These are phyloP conservation scores for Blastobasis lacticolella DNA, from an alignment of 2,888 invertebrate species.

Conservation along the genomic window DNA sequence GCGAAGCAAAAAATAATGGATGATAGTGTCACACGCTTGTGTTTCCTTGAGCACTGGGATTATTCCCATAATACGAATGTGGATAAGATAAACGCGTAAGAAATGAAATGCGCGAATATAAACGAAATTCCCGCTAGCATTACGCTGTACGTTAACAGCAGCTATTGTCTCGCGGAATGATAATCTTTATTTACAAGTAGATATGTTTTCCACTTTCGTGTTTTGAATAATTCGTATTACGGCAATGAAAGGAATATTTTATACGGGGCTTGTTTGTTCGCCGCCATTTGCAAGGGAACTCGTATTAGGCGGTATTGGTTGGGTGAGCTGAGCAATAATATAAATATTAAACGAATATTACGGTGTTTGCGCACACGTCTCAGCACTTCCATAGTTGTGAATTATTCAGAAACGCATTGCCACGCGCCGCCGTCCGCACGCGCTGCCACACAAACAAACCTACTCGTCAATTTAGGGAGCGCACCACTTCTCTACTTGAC, in stretches of 20 bases:
- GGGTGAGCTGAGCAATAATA: constrained; percentile 41
- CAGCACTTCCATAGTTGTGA: constrained; percentile 52
- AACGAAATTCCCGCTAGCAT: constrained; percentile 8
- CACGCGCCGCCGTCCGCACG: constrained; percentile 12
- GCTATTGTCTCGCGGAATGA: constrained; percentile 22
- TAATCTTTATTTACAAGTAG: constrained; percentile 19
- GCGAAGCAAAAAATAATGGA: too few species aligned
- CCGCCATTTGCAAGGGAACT: constrained; percentile 32
- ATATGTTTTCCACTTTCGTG: constrained; percentile 15
- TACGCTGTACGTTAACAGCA: constrained; percentile 1
- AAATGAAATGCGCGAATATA: constrained; percentile 14
- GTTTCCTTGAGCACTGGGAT: neutral
- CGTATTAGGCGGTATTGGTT: constrained; percentile 40
- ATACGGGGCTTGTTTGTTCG: constrained; percentile 28
- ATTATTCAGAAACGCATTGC: constrained; percentile 50
- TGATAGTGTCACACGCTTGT: too few species aligned
- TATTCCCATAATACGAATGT: constrained; percentile 4
- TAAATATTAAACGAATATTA: constrained; percentile 64
- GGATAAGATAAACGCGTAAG: constrained; percentile 8
- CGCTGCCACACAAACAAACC: neutral
- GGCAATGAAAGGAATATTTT: constrained; percentile 34
- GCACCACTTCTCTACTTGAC: neutral
- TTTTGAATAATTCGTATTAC: constrained; percentile 20
- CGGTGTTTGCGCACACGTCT: constrained; percentile 52
- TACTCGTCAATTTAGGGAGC: neutral